A percentile compares a stretch with the other conserved stretches of the same genome.
These are phyloP conservation scores for Puffinus mauretanicus DNA, from an alignment of 2,113 vertebrate species.

Conservation along the genomic window DNA sequence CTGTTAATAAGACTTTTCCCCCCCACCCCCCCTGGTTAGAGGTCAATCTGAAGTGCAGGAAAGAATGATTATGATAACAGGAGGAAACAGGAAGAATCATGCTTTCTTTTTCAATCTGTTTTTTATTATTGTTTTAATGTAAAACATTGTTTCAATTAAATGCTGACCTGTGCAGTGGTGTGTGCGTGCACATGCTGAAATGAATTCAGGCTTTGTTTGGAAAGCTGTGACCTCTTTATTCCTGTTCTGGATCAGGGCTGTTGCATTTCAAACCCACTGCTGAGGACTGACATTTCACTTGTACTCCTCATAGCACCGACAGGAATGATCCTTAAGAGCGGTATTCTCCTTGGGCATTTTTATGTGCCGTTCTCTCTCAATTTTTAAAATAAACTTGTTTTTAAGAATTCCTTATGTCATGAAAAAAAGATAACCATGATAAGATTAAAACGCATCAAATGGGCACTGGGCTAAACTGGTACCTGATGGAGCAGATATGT, in stretches of 20 bases:
- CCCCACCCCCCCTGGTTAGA: background rate
- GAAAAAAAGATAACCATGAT: background rate
- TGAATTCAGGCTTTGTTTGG: slow-evolving; percentile 69
- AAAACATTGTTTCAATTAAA: slow-evolving; percentile 72
- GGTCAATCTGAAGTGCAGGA: slow-evolving; percentile 62
- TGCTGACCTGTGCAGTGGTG: slow-evolving; percentile 55
- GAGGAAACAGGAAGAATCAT: slow-evolving; percentile 74
- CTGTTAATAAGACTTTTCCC: background rate
- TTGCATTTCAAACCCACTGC: slow-evolving; percentile 22
- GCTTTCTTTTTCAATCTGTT: slow-evolving; percentile 70
- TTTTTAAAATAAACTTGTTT: background rate
- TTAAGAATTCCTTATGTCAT: background rate
- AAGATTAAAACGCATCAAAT: background rate
- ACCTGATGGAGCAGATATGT: background rate
- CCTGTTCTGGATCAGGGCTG: slow-evolving; percentile 51
- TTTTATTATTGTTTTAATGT: slow-evolving; percentile 73
- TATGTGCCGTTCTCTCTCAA: background rate
- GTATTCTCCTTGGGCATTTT: background rate
- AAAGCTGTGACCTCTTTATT: slow-evolving; percentile 64
- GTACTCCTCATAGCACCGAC: background rate
- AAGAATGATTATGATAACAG: slow-evolving; percentile 68
- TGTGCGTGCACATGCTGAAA: slow-evolving; percentile 41
- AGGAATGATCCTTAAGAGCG: background rate
- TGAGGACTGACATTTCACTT: background rate
- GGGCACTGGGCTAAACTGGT: background rate